phyloP scores from a whole-genome alignment of 2,113 vertebrate species.

The Rhynchomys soricoides region DNA sequence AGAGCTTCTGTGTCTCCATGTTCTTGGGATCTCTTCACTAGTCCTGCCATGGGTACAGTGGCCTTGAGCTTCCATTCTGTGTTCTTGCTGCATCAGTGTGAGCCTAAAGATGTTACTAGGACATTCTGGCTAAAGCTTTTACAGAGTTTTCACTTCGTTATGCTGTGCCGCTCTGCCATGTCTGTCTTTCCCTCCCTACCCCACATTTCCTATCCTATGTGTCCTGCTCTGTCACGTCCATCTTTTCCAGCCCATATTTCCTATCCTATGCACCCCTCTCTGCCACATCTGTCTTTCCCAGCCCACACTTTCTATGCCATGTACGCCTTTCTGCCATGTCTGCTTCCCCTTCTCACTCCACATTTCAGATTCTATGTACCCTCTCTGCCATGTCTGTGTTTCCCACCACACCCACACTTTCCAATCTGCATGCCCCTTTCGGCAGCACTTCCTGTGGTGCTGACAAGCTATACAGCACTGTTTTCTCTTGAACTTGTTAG shows the following conservation, averaged over 20 bases:
- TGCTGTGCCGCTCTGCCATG: background rate
- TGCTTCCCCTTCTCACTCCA: background rate
- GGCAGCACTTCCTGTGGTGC: background rate
- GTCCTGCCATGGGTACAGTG: background rate
- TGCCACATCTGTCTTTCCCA: background rate
- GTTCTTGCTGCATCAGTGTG: background rate
- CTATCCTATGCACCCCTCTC: background rate
- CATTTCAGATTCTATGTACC: background rate
- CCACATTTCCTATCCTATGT: background rate
- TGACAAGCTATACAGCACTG: background rate
- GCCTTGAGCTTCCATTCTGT: accelerated
- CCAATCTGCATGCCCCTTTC: background rate
- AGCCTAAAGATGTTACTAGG: no score
- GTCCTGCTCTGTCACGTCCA: background rate
- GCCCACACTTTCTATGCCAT: no score
- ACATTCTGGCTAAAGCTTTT: background rate
- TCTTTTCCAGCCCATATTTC: background rate
- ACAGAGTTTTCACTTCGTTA: background rate
- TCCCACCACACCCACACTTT: background rate
- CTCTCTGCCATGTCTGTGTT: background rate
- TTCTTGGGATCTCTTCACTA: background rate
- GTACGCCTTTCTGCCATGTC: background rate
- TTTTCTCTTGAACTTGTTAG: background rate
- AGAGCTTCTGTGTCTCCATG: background rate
- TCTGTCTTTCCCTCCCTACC: background rate